A percentile compares a stretch with the other conserved stretches of the same genome.
Conservation (phyloP, 1,140 invertebrate species). For the Drosophila obscura region DNA sequence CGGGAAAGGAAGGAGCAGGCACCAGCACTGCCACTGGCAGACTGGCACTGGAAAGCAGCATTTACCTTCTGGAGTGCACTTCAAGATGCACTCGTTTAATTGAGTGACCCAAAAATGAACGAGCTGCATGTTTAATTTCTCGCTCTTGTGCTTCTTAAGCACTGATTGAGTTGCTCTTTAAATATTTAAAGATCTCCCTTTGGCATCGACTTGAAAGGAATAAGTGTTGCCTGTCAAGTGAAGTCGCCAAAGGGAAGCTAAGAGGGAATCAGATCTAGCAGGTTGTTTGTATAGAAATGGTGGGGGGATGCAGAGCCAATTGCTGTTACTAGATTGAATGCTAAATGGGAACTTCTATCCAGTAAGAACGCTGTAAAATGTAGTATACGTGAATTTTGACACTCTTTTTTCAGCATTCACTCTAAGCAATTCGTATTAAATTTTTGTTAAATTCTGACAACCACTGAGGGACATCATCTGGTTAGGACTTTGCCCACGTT, state of each 20-base stretch:
- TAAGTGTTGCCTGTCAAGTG: constrained; percentile 22
- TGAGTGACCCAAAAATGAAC: constrained; percentile 64
- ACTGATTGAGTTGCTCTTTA: constrained; percentile 65
- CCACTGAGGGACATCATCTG: constrained; percentile 17
- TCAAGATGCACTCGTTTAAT: constrained; percentile 66
- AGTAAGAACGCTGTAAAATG: too few species aligned
- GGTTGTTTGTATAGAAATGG: background rate
- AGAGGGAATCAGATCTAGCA: constrained; percentile 5
- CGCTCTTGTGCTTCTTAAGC: constrained; percentile 46
- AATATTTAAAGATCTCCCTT: constrained; percentile 53
- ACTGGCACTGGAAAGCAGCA: constrained; percentile 5
- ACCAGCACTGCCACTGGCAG: background rate
- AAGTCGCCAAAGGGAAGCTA: constrained; percentile 31
- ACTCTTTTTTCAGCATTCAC: background rate
- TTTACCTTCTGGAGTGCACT: constrained; percentile 47
- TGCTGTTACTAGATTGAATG: background rate
- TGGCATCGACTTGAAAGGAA: constrained; percentile 8
- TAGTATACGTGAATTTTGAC: too few species aligned
- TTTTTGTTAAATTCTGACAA: background rate
- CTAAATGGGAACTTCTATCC: too few species aligned
- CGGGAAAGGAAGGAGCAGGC: background rate
- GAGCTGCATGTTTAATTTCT: constrained; percentile 53
- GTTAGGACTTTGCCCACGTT: background rate
- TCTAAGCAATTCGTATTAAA: too few species aligned
- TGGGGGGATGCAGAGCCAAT: background rate